Evolutionary conservation across 2,888 invertebrate genomes (phyloP), one percentile per base, ranked within the genome.

Genomic region (Tetrapedia diversipes): DNA sequence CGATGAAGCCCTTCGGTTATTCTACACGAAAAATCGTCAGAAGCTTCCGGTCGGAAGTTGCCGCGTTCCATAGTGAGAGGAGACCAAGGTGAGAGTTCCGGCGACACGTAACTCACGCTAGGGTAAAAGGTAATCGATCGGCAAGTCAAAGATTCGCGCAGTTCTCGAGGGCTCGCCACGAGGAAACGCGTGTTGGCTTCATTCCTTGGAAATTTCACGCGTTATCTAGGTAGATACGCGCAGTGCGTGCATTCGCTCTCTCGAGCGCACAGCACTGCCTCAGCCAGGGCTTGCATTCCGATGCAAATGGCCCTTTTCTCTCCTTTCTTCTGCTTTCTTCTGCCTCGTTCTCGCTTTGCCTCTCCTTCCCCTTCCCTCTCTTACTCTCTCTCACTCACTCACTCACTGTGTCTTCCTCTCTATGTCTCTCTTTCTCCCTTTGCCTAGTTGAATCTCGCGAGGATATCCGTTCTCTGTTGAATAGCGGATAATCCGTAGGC

Each of bases 241-340:
- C 77, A 64, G 59, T 64, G 72, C 79, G 77, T 76, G 74, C 60
- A 71, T 79, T 67, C 70, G 68, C 49, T 67, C 67, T 61, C 65
- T 61, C 51, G 70, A 79, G 67, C 69, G 67, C 71, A 69, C 71
- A 76, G 68, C 67, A 47, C 77, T 67, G 70, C 19, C 56, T 64
- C 57, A 64, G 71, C 61, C 71, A 79, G 78, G 81, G 70, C 81
- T 87, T 89, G 88, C 89, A 89, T 88, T 89, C 88, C 88, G 82
- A 88, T 89, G 88, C 87, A 88, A 89, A 88, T 89, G 82, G 82
- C 65, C 80, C 24, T 69, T 63, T 61, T 68, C 74, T 64, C 60
- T 19, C 57, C 41, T 39, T 27, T 60, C 56, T 53, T 19, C 54
- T 32, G 2, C 51, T 60, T 45, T 39, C 43, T n/a, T 54, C 64